Conservation (phyloP, 2,113 vertebrate species). For the Poeciliopsis turrubarensis region DNA sequence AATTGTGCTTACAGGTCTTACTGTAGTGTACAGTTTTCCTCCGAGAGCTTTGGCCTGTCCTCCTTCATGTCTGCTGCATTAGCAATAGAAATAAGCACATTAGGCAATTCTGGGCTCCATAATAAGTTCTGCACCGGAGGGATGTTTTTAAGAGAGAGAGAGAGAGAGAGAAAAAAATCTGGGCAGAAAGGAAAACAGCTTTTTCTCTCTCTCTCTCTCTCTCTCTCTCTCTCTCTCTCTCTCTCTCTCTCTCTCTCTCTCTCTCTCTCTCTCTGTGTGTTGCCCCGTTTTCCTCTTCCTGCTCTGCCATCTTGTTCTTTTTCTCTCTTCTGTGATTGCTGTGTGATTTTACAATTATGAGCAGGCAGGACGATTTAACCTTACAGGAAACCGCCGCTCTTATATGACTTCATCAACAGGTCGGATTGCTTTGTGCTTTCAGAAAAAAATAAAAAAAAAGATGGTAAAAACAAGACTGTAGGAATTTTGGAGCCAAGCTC, state of each 20-base stretch:
- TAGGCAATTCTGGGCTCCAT: slow-evolving; percentile 76
- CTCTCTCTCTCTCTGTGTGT: not conserved
- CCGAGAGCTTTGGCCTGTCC: slow-evolving; percentile 59
- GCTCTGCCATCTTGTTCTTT: not conserved
- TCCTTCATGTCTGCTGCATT: slow-evolving; percentile 72
- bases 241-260: not conserved
- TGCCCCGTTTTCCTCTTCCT: not conserved
- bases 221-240: not conserved
- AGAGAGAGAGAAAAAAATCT: slow-evolving; percentile 62
- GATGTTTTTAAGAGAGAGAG: slow-evolving; percentile 68
- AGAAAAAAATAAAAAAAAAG: slow-evolving; percentile 1
- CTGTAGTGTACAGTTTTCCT: slow-evolving; percentile 64
- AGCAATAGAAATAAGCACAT: slow-evolving; percentile 77
- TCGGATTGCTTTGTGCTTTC: slow-evolving; percentile 39
- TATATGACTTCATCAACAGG: slow-evolving; percentile 46
- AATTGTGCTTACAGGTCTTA: slow-evolving; percentile 80
- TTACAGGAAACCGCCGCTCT: slow-evolving; percentile 55
- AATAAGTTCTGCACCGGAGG: slow-evolving; percentile 75
- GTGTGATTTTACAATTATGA: slow-evolving; percentile 70
- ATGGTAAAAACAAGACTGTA: slow-evolving; percentile 5
- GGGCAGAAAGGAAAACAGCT: slow-evolving; percentile 59
- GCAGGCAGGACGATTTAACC: slow-evolving; percentile 35
- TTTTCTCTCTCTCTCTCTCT: slow-evolving; percentile 5
- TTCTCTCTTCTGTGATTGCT: slow-evolving; percentile 43
- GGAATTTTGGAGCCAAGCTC: slow-evolving; percentile 12